Evolutionary conservation across 2,797 vertebrate genomes (phyloP).

Genomic region (Amblyopsis hoosieri): DNA sequence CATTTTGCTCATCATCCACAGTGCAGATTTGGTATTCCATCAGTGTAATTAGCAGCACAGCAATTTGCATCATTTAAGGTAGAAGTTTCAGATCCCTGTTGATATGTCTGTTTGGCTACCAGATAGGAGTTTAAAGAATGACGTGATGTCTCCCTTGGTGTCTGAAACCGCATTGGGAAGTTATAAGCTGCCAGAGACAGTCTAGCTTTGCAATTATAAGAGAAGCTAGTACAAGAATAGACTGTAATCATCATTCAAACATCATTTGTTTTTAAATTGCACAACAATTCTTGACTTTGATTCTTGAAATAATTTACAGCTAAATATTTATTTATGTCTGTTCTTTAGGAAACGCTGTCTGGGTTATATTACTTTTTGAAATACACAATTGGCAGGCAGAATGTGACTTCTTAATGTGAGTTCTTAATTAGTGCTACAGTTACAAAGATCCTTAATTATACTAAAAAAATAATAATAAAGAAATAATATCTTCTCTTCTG

Average conservation of each 20-base stretch:
- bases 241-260: not conserved
- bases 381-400: too few relatives aligned
- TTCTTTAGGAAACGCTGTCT: too few relatives aligned
- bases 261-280: too few relatives aligned
- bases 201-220: slow-evolving; percentile 20
- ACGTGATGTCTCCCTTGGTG: slow-evolving; percentile 31
- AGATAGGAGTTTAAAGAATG: slow-evolving; percentile 38
- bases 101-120: slow-evolving; percentile 52
- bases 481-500: slow-evolving; percentile 35
- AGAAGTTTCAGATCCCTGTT: slow-evolving; percentile 38
- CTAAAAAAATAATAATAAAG: slow-evolving; percentile 5
- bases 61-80: slow-evolving; percentile 25
- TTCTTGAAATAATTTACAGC: too few relatives aligned
- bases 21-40: slow-evolving; percentile 32
- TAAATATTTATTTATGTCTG: too few relatives aligned
- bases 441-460: too few relatives aligned
- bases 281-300: too few relatives aligned
- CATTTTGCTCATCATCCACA: slow-evolving; percentile 8
- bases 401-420: too few relatives aligned
- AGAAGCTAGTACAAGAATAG: slow-evolving; percentile 13
- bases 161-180: slow-evolving; percentile 35
- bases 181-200: slow-evolving; percentile 11
- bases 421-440: too few relatives aligned
- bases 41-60: slow-evolving; percentile 34
- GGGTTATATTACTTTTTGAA: too few relatives aligned